A percentile compares a stretch with the other conserved stretches of the same genome.
Conservation (phyloP, 2,888 invertebrate genomes). For the Athalia circularis region DNA sequence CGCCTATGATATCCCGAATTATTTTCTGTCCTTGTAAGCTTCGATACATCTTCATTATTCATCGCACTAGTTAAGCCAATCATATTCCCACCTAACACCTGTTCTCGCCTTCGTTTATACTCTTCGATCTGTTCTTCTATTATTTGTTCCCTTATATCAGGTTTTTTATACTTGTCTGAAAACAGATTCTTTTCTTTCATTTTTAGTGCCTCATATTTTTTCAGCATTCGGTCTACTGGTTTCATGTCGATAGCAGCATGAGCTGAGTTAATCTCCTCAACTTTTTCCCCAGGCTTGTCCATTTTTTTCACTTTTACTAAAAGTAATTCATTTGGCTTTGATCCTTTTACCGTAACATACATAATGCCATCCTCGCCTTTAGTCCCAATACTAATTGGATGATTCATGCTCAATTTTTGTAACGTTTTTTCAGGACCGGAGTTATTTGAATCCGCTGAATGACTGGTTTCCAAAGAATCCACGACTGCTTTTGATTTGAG, state of each 20-base stretch:
- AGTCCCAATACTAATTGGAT: slow-evolving; percentile 61
- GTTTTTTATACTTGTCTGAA: slow-evolving; percentile 58
- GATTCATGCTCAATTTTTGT: slow-evolving; percentile 65
- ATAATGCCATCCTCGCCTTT: slow-evolving; percentile 69
- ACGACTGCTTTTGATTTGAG: slow-evolving; percentile 48
- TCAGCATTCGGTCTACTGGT: slow-evolving; percentile 60
- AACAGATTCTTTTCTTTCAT: slow-evolving; percentile 62
- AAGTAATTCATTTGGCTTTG: slow-evolving; percentile 70
- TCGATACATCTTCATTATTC: slow-evolving; percentile 1
- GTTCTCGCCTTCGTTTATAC: slow-evolving; percentile 70
- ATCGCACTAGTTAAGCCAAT: slow-evolving; percentile 39
- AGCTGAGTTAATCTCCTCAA: slow-evolving; percentile 47
- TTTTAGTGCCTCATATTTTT: slow-evolving; percentile 58
- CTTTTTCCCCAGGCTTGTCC: slow-evolving; percentile 61
- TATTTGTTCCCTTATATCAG: slow-evolving; percentile 64
- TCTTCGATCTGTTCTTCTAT: slow-evolving; percentile 72
- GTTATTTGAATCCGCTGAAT: slow-evolving; percentile 37
- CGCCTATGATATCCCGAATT: slow-evolving; percentile 6
- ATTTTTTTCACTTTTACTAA: slow-evolving; percentile 68
- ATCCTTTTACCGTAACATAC: slow-evolving; percentile 71
- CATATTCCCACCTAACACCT: slow-evolving; percentile 62
- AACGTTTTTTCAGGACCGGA: slow-evolving; percentile 39
- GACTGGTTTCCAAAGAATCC: slow-evolving; percentile 28
- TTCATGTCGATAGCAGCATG: slow-evolving; percentile 55
- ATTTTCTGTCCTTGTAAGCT: slow-evolving; percentile 19